A percentile compares a stretch with the other conserved stretches of the same genome.
phyloP scores from a whole-genome alignment of 2,888 invertebrate species.

The Villa cingulata region DNA sequence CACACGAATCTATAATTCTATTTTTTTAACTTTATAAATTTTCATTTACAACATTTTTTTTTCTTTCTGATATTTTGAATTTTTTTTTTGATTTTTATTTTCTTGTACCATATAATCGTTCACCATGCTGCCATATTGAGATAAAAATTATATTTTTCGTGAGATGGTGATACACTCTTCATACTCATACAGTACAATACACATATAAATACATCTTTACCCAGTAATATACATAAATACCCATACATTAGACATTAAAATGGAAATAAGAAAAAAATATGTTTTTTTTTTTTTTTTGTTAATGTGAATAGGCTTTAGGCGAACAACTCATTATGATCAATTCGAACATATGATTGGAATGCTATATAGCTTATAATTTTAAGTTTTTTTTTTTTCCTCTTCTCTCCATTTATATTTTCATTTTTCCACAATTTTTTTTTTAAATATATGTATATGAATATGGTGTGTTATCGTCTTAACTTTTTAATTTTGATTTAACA shows the following conservation, averaged over 20 bases:
- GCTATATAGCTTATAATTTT: not conserved
- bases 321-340: constrained; percentile 19
- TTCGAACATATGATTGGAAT: constrained; percentile 6
- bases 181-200: too few species aligned
- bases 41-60: not conserved
- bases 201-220: too few species aligned
- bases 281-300: too few species aligned
- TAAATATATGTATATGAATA: too few species aligned
- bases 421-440: too few species aligned
- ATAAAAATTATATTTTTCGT: too few species aligned
- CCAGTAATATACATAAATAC: too few species aligned
- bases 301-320: constrained; percentile 20
- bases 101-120: not conserved
- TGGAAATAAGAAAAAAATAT: too few species aligned
- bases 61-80: not conserved
- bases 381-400: not conserved
- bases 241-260: constrained; percentile 8
- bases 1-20: not conserved
- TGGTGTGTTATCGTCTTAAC: too few species aligned
- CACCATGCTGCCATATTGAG: constrained; percentile 3
- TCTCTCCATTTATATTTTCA: too few species aligned
- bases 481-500: not conserved
- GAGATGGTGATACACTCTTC: too few species aligned
- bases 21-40: not conserved
- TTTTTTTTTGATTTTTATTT: not conserved